Percentiles rank a stretch among this genome's conserved stretches.
Conservation (phyloP, 2,888 invertebrate genomes). For the Germaria angustata region DNA sequence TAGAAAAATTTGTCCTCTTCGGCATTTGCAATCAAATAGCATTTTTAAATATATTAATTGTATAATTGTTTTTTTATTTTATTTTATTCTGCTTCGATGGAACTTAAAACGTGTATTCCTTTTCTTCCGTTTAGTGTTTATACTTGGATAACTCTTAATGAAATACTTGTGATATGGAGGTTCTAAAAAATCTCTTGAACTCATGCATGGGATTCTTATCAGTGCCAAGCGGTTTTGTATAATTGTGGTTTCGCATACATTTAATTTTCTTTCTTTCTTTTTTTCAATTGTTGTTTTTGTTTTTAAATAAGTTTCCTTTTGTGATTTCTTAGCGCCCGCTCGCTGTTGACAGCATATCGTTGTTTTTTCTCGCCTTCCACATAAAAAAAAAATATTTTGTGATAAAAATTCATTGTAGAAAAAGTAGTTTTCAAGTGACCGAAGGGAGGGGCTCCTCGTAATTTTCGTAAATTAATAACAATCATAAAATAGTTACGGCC, state of each 20-base stretch:
- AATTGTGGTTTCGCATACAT: slow-evolving; percentile 36
- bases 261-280: background rate
- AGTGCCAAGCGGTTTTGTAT: background rate
- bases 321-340: slow-evolving; percentile 46
- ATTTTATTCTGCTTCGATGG: no score
- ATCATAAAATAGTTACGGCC: no score
- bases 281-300: background rate
- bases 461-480: no score
- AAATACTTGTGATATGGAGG: slow-evolving; percentile 45
- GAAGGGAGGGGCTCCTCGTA: background rate
- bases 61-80: background rate
- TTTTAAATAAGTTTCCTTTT: slow-evolving; percentile 40
- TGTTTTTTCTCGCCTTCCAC: slow-evolving; percentile 9
- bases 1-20: background rate
- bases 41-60: background rate
- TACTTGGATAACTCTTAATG: slow-evolving; percentile 30
- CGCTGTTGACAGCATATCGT: background rate
- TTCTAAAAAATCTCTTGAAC: slow-evolving; percentile 48
- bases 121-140: slow-evolving; percentile 46
- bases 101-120: background rate
- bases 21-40: slow-evolving; percentile 11
- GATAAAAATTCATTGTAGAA: slow-evolving; percentile 34
- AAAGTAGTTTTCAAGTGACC: background rate
- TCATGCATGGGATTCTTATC: slow-evolving; percentile 50
- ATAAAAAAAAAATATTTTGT: background rate